Evolutionary conservation across 2,113 vertebrate species (phyloP).

Genomic region (Steatornis caripensis): DNA sequence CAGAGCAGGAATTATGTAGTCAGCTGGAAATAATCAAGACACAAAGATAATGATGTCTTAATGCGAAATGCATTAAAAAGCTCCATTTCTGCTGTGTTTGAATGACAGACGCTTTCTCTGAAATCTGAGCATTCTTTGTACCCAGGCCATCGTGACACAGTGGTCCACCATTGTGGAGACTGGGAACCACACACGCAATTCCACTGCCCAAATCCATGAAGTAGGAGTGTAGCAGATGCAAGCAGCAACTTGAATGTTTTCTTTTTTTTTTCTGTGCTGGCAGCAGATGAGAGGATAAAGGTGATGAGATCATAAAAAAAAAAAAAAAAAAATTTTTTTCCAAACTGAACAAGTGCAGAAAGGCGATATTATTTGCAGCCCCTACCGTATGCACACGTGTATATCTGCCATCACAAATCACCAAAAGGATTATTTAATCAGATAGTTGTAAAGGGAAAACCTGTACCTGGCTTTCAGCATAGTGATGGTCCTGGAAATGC

Average conservation of each 20-base stretch:
- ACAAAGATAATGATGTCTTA: not conserved
- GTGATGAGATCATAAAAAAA: not conserved
- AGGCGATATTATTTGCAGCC: not conserved
- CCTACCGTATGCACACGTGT: rapidly evolving
- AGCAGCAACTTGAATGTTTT: not conserved
- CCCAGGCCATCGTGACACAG: not conserved
- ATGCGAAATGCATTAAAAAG: not conserved
- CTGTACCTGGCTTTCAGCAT: slow-evolving; percentile 82
- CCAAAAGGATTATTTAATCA: slow-evolving; percentile 82
- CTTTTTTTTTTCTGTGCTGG: not conserved
- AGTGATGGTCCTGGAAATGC: slow-evolving; percentile 83
- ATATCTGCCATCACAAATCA: slow-evolving; percentile 23
- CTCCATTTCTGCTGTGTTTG: not conserved
- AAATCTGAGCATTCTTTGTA: not conserved
- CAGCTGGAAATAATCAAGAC: not conserved
- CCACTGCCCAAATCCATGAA: not conserved
- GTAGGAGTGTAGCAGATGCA: not conserved
- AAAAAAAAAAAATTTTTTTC: not conserved
- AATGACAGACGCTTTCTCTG: no score
- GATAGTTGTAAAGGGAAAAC: slow-evolving; percentile 84
- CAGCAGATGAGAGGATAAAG: not conserved
- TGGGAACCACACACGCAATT: not conserved
- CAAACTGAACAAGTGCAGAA: not conserved
- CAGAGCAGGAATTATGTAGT: not conserved
- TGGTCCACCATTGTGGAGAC: not conserved